Conservation (phyloP, 2,797 vertebrate species). For the Danio choprae region DNA sequence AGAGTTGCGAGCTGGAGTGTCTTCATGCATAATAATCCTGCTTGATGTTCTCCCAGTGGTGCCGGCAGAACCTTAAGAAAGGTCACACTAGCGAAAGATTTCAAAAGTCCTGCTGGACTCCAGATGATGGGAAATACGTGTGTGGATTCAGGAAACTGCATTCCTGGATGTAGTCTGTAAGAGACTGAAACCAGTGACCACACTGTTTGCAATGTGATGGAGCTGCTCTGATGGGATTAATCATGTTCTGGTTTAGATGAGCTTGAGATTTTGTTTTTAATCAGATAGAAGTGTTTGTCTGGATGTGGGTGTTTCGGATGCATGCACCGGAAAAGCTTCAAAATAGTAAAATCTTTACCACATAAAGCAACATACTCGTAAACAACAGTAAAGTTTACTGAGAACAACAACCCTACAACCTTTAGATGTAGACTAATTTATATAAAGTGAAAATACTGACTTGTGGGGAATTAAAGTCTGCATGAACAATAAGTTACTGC, state of each 20-base stretch:
- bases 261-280: background rate
- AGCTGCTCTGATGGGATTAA: background rate
- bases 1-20: background rate
- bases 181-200: background rate
- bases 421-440: too few species aligned
- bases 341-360: background rate
- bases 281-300: background rate
- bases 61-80: background rate
- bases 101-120: constrained; percentile 1
- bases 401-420: background rate
- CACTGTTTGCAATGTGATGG: background rate
- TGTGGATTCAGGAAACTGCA: background rate
- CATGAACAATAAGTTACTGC: too few species aligned
- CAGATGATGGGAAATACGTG: background rate
- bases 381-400: background rate
- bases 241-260: background rate
- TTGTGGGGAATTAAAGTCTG: too few species aligned
- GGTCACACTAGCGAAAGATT: background rate
- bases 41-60: constrained; percentile 8
- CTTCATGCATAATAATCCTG: constrained; percentile 17
- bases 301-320: background rate
- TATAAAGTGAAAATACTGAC: too few species aligned
- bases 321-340: background rate
- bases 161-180: background rate
- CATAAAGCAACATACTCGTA: background rate